Conservation (phyloP, 1,140 invertebrate species). For the Cotesia typhae region DNA sequence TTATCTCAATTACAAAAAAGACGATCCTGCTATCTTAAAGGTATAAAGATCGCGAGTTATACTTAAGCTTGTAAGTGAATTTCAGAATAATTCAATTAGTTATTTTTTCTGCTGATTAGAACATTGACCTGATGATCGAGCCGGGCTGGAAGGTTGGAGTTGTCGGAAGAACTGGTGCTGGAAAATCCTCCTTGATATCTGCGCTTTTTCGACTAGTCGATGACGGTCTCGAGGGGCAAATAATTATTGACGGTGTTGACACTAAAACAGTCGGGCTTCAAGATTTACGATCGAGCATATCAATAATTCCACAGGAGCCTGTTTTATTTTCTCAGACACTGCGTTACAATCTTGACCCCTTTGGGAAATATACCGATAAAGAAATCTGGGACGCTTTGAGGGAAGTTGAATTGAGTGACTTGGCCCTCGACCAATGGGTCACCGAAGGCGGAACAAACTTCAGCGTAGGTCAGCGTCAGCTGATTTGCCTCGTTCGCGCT, state of each 20-base stretch:
- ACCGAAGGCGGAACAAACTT: constrained; percentile 73
- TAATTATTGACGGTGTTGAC: constrained; percentile 75
- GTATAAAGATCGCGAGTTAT: constrained; percentile 42
- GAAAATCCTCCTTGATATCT: constrained; percentile 89
- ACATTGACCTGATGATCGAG: constrained; percentile 67
- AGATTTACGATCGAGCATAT: constrained; percentile 70
- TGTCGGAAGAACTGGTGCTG: constrained; percentile 89
- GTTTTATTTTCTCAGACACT: constrained; percentile 73
- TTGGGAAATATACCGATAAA: constrained; percentile 68
- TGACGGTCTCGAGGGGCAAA: constrained; percentile 65
- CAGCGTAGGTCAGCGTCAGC: constrained; percentile 76
- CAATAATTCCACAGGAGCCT: constrained; percentile 78
- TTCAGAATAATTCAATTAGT: background rate
- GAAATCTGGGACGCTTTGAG: constrained; percentile 76
- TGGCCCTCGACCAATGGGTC: constrained; percentile 66
- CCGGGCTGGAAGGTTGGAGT: constrained; percentile 75
- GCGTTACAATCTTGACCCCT: constrained; percentile 72
- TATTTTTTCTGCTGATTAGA: constrained; percentile 39
- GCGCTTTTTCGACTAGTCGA: constrained; percentile 79
- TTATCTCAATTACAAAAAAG: constrained; percentile 66
- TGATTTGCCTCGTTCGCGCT: constrained; percentile 76
- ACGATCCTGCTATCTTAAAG: constrained; percentile 69
- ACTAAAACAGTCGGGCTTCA: constrained; percentile 72
- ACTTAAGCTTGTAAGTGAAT: background rate
- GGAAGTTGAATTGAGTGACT: constrained; percentile 65